Evolutionary conservation across 1,140 invertebrate genomes (phyloP).

Genomic region (Fragariocoptes setiger): DNA sequence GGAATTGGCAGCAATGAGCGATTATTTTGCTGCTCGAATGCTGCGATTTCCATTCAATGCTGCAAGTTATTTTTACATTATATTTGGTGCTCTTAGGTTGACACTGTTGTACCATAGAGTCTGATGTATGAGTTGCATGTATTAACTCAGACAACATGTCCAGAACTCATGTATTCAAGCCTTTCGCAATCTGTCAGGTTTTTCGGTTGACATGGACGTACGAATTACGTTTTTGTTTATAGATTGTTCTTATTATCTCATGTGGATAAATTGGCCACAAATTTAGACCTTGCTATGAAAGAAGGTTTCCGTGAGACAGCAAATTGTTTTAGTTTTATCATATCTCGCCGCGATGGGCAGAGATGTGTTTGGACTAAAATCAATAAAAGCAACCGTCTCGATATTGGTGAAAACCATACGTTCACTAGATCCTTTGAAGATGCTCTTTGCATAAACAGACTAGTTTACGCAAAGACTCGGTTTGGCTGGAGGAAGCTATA

Average conservation of each 20-base stretch:
- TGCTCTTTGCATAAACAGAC: constrained; percentile 58
- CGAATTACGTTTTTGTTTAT: constrained; percentile 87
- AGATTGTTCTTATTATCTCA: constrained; percentile 57
- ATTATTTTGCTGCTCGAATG: no score
- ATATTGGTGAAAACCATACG: constrained; percentile 36
- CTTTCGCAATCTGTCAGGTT: constrained; percentile 99
- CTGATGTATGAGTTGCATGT: no score
- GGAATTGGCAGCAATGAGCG: no score
- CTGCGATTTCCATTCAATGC: no score
- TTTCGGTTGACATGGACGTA: constrained; percentile 85
- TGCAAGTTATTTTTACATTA: no score
- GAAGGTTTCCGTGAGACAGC: constrained; percentile 94
- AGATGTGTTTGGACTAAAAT: constrained; percentile 27
- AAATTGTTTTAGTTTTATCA: constrained; percentile 31
- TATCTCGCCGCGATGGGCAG: constrained; percentile 58
- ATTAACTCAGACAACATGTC: no score
- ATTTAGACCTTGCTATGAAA: constrained; percentile 51
- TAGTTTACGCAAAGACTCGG: constrained; percentile 54
- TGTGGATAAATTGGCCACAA: constrained; percentile 56
- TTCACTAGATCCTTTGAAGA: constrained; percentile 67
- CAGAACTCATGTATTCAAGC: no score
- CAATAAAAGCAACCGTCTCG: constrained; percentile 18
- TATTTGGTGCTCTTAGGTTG: no score
- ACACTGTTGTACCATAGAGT: no score
- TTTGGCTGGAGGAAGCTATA: constrained; percentile 67